These are phyloP conservation scores for Aspidiotus destructor DNA, from an alignment of 2,888 invertebrate genomes.

Conservation along the genomic window DNA sequence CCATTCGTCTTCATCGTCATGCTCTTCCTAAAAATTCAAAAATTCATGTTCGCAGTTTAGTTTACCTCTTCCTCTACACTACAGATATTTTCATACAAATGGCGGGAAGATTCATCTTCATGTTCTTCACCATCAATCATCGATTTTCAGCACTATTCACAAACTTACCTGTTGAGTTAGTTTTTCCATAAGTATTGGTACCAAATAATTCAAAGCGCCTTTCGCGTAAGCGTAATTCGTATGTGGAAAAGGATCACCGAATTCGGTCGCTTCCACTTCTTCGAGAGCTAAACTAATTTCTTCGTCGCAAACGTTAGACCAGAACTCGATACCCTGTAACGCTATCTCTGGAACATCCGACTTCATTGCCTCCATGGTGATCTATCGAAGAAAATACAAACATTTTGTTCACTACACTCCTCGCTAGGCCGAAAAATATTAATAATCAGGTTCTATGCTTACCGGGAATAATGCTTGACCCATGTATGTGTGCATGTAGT, in stretches of 20 bases:
- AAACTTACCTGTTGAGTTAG: slow-evolving; percentile 67
- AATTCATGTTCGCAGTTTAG: no score
- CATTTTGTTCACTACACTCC: neutral
- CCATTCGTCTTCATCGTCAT: slow-evolving; percentile 98
- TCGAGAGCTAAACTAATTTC: slow-evolving; percentile 93
- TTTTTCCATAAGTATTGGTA: slow-evolving; percentile 88
- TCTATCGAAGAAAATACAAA: slow-evolving; percentile 44
- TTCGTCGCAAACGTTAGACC: slow-evolving; percentile 98
- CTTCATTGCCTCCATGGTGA: slow-evolving; percentile 97
- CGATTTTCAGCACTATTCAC: no score
- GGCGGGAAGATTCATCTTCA: no score
- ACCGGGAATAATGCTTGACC: slow-evolving; percentile 89
- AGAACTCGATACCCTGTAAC: slow-evolving; percentile 97
- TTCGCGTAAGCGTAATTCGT: slow-evolving; percentile 74
- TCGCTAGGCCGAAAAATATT: neutral
- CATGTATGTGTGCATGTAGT: slow-evolving; percentile 99
- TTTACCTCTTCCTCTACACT: no score
- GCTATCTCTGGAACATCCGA: slow-evolving; percentile 91
- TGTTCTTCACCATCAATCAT: no score
- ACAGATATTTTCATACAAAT: no score
- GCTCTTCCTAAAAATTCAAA: slow-evolving; percentile 58
- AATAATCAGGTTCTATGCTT: slow-evolving; percentile 40
- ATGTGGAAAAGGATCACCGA: slow-evolving; percentile 77
- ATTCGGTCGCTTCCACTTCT: slow-evolving; percentile 84
- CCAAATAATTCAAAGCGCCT: slow-evolving; percentile 88